These are phyloP conservation scores for Sarcophaga caerulescens DNA, from an alignment of 2,888 invertebrate species.

Conservation along the genomic window DNA sequence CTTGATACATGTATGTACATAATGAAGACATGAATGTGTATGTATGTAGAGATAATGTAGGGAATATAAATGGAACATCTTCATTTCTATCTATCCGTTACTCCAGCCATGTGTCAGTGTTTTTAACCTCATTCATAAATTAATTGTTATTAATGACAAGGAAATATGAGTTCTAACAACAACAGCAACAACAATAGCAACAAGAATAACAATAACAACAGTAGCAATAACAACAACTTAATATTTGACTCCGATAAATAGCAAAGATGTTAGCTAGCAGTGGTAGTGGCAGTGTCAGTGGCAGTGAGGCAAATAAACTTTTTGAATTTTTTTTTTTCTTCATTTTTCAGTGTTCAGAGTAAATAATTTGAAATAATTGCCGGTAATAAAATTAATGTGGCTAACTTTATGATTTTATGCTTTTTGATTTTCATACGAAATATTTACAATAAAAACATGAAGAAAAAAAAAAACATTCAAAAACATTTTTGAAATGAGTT, in stretches of 20 bases:
- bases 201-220: not conserved
- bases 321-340: not conserved
- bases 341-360: conserved; percentile 29
- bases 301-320: not conserved
- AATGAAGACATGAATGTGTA: not conserved
- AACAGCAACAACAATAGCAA: not conserved
- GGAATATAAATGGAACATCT: conserved; percentile 43
- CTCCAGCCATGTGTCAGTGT: conserved; percentile 18
- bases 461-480: not conserved
- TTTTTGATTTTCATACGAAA: conserved; percentile 54
- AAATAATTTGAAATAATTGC: conserved; percentile 66
- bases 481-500: conserved; percentile 19
- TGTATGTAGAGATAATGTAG: conserved; percentile 10
- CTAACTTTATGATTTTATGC: conserved; percentile 67
- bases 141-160: conserved; percentile 68
- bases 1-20: not conserved
- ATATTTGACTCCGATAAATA: conserved; percentile 3
- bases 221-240: conserved; percentile 21
- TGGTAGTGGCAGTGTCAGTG: not conserved
- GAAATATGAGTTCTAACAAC: conserved; percentile 61
- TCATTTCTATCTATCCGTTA: conserved; percentile 40
- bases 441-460: not conserved
- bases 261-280: not conserved
- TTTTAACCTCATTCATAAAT: conserved; percentile 65
- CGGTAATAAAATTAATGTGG: conserved; percentile 68